These are phyloP conservation scores for Coptodon rendalli DNA, from an alignment of 2,113 vertebrate genomes.

Conservation along the genomic window DNA sequence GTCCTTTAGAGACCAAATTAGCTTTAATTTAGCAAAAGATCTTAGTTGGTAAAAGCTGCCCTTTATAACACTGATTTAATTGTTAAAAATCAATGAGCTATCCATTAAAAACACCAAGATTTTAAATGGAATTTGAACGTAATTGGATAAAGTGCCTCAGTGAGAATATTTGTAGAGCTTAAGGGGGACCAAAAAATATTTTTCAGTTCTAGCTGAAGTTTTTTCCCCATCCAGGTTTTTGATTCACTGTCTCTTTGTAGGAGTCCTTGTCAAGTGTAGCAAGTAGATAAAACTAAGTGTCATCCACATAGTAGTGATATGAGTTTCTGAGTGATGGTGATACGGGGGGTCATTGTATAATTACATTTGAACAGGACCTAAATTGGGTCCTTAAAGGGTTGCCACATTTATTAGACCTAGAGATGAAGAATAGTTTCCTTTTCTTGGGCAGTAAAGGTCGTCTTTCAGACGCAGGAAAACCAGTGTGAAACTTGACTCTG, in stretches of 20 bases:
- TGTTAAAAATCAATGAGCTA: neutral
- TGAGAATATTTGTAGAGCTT: neutral
- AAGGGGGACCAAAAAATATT: neutral
- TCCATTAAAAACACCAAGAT: neutral
- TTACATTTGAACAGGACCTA: neutral
- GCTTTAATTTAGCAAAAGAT: neutral
- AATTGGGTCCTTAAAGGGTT: neutral
- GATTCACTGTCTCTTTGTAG: neutral
- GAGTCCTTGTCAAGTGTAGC: neutral
- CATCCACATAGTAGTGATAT: neutral
- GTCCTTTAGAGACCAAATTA: neutral
- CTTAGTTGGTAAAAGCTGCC: accelerated
- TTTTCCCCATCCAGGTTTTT: neutral
- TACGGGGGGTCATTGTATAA: neutral
- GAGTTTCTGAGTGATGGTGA: neutral
- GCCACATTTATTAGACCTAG: neutral
- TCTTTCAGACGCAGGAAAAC: neutral
- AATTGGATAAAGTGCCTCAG: neutral
- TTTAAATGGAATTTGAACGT: neutral
- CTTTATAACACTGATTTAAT: neutral
- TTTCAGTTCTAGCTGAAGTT: neutral
- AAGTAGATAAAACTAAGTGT: neutral
- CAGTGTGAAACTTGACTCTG: neutral
- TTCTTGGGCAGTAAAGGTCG: neutral
- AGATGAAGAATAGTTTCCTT: neutral